Conservation (phyloP, 1,140 invertebrate species). For the Brachionus manjavacas region DNA sequence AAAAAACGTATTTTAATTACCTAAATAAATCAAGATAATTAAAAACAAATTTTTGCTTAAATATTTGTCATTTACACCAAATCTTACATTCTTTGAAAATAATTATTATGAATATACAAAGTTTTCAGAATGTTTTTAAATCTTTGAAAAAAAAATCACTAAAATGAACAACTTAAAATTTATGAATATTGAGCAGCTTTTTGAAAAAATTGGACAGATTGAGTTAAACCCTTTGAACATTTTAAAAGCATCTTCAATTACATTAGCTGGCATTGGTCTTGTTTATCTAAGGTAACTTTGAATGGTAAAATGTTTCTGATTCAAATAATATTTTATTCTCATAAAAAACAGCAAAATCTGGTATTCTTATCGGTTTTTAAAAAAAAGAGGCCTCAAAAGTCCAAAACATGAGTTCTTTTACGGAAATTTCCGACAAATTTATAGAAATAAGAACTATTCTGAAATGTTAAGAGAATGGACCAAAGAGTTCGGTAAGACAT, state of each 20-base stretch:
- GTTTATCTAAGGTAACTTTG: background rate
- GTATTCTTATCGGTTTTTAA: background rate
- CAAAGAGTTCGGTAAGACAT: background rate
- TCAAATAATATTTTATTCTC: background rate
- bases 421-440: conserved; percentile 6
- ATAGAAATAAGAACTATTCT: background rate
- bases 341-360: background rate
- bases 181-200: background rate
- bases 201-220: background rate
- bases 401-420: conserved; percentile 11
- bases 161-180: background rate
- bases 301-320: background rate
- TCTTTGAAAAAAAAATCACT: too few relatives aligned
- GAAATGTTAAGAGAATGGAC: background rate
- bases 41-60: too few relatives aligned
- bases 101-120: too few relatives aligned
- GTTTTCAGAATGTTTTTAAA: too few relatives aligned
- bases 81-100: too few relatives aligned
- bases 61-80: too few relatives aligned
- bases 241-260: background rate
- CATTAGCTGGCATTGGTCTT: background rate
- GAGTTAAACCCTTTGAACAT: background rate
- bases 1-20: background rate
- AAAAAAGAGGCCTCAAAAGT: background rate
- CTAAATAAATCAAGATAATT: too few relatives aligned